phyloP scores from a whole-genome alignment of 2,113 vertebrate species.

The Eulemur rufifrons region DNA sequence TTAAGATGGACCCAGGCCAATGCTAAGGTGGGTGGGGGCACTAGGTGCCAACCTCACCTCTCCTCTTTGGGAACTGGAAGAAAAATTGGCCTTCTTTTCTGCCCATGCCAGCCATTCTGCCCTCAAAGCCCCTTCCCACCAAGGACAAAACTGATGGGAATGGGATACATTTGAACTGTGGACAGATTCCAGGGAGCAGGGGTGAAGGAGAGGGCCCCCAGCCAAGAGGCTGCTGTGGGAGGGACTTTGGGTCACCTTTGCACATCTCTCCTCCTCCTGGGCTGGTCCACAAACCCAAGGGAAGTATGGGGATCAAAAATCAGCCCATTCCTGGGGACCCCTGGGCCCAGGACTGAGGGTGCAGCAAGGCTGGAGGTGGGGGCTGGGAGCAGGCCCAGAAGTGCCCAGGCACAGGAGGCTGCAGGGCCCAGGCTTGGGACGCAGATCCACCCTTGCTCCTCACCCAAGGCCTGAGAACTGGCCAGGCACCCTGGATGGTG shows the following conservation, averaged over 20 bases:
- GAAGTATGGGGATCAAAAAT: not conserved
- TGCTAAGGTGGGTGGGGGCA: not conserved
- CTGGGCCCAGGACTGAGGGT: no score
- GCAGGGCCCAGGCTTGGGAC: not conserved
- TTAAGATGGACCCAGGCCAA: not conserved
- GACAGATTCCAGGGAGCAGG: not conserved
- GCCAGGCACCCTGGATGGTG: constrained; percentile 42
- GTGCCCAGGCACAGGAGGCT: not conserved
- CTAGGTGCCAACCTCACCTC: not conserved
- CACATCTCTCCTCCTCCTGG: not conserved
- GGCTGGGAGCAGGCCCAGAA: not conserved
- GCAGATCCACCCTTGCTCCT: not conserved
- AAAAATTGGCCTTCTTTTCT: not conserved
- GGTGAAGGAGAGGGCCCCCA: not conserved
- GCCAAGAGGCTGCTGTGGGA: not conserved
- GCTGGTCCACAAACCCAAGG: not conserved
- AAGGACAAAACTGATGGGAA: not conserved
- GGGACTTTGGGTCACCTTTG: not conserved
- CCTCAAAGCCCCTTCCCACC: not conserved
- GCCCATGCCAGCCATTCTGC: not conserved
- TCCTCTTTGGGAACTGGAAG: not conserved
- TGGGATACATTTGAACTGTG: no score
- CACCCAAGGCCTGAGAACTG: constrained; percentile 38
- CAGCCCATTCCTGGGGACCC: not conserved
- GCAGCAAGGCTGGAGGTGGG: not conserved